Evolutionary conservation across 2,888 invertebrate genomes (phyloP), one percentile per base, ranked within the genome.

Genomic region (Odiellus spinosus): DNA sequence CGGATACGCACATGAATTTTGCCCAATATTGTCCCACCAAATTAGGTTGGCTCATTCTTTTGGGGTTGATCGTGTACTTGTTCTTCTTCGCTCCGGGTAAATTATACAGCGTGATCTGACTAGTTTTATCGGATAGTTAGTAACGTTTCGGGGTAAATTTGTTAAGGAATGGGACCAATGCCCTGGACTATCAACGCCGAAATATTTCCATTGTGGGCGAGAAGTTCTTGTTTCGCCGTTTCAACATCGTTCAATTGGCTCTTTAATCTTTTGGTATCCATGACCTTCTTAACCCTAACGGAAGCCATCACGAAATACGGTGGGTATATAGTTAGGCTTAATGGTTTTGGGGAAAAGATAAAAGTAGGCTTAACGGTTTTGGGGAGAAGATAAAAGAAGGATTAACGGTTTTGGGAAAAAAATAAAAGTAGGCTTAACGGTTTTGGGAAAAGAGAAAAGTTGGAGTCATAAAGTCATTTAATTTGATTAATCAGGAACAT

Each of bases 121-220:
- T n/a, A n/a, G n/a, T n/a, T n/a, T n/a, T n/a, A 4, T 35, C n/a
- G 4, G 2, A 4, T 4, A 35, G 2, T 35, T n/a, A 35, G 14
- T 14, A 2, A 35, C 14, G 4, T n/a, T 35, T 35, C 5, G 35
- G 3, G 12, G 3, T 35, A 3, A 2, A n/a, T 12, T 69, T 71
- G 70, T 38, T 64, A 19, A 53, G 72, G 72, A 34, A 66, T 71
- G 60, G 72, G 71, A 5, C 69, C 71, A 2, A 71, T 72, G 66
- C 71, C 72, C 2, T 73, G 72, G 73, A 71, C 71, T 4, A 65
- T 72, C 44, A 73, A 72, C 58, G 68, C 71, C 3, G 72, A 73
- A 58, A 71, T 73, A 45, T 73, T 69, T 55, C 72, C 72, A 0
- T 58, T 66, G 32, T 72, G 72, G 72, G 71, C 72, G 2, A 60